Evolutionary conservation across 37 sponge, comb jelly and placozoan species (phyloP), one percentile per base, ranked within the genome.

Genomic region (Amphimedon queenslandica): DNA sequence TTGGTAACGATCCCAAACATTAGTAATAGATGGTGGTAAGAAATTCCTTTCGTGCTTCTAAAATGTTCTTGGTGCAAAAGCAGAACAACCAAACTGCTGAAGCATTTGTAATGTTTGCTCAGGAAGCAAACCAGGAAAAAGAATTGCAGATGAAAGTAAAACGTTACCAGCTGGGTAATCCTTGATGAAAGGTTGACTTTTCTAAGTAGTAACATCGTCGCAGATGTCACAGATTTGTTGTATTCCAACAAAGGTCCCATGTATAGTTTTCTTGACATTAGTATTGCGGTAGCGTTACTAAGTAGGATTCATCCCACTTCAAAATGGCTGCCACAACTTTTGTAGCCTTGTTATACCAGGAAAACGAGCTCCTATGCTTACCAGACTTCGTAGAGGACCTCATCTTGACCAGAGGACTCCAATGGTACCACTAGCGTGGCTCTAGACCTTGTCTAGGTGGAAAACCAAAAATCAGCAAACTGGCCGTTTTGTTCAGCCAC

Each of bases 161-260:
- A 73, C 37, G 37, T 80, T 80, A 21, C 81, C 81, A 37, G 81
- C 74, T 10, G 81, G 81, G 1, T 24, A 3, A 24, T 80, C 37
- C 16, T 53, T 40, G 0, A 80, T 61, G 40, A 0, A 10, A 28
- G 81, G 81, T 20, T 80, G 81, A 23, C 81, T 80, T 1, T 63
- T 25, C 81, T 74, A 80, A 5, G 61, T 60, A 24, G 5, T 6
- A 64, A 58, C 74, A 29, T 66, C 73, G 34, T 40, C 66, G 25
- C 77, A 76, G 4, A 3, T 3, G 4, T 24, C 33, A 39, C 77
- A 76, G 6, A 3, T 18, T 27, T 66, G 66, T 69, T 2, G 25
- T 4, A 76, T 18, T 2, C 43, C 4, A 3, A 70, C 35, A 37
- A 70, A 71, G 23, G 65, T 38, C 23, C 63, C 76, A n/a, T 25